phyloP scores from a whole-genome alignment of 2,113 vertebrate genomes.

The Lampris incognitus region DNA sequence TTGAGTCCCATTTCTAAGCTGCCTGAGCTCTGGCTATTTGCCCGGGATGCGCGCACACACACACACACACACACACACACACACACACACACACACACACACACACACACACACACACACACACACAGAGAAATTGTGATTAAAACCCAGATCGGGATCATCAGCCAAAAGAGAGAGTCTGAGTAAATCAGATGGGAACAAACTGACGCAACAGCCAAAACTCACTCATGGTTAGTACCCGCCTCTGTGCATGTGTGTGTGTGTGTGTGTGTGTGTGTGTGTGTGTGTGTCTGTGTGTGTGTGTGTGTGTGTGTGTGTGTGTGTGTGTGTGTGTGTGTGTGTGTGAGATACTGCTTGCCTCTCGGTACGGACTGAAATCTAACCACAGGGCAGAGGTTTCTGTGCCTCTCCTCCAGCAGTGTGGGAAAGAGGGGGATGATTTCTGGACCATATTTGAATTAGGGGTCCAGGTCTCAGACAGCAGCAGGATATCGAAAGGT shows the following conservation, averaged over 20 bases:
- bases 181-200: constrained; percentile 47
- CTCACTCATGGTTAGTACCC: neutral
- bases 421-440: constrained; percentile 26
- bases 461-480: constrained; percentile 55
- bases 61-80: constrained; percentile 40
- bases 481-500: constrained; percentile 57
- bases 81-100: constrained; percentile 40
- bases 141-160: constrained; percentile 69
- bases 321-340: neutral
- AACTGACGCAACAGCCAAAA: constrained; percentile 44
- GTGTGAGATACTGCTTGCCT: neutral
- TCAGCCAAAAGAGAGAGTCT: constrained; percentile 50
- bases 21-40: constrained; percentile 73
- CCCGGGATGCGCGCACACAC: constrained; percentile 54
- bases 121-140: constrained; percentile 63
- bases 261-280: neutral
- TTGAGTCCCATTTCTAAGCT: constrained; percentile 72
- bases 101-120: constrained; percentile 26
- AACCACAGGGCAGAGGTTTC: constrained; percentile 41
- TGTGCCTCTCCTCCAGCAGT: constrained; percentile 23
- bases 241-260: constrained; percentile 9
- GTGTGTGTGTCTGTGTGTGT: constrained; percentile 16
- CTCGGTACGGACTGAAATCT: constrained; percentile 11
- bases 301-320: neutral
- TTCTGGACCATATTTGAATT: constrained; percentile 66